Evolutionary conservation across 2,113 vertebrate genomes (phyloP).

Genomic region (Scopus umbretta): DNA sequence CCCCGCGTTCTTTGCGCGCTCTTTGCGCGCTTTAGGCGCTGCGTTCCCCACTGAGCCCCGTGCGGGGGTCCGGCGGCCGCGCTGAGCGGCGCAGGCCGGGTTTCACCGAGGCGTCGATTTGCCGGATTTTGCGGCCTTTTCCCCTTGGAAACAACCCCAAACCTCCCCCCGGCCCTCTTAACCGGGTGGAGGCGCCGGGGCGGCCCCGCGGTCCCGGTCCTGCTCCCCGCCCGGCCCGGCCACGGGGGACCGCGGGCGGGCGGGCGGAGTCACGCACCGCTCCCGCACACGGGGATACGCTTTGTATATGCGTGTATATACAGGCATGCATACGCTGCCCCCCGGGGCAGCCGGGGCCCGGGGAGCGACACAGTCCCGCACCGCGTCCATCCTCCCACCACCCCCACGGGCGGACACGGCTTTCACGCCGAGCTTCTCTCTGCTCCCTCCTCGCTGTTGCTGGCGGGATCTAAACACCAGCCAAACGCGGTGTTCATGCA

Average conservation of each 20-base stretch:
- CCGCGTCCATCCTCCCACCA: neutral
- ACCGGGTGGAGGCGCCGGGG: neutral
- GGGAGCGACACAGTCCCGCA: neutral
- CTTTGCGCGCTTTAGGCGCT: neutral
- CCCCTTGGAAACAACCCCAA: neutral
- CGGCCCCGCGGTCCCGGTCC: neutral
- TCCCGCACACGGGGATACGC: neutral
- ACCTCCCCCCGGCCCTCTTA: too few species aligned
- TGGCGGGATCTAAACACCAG: neutral
- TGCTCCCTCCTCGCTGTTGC: neutral
- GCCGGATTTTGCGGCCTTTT: neutral
- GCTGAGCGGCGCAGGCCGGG: neutral
- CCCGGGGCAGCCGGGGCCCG: neutral
- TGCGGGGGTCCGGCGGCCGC: neutral
- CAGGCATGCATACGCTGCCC: neutral
- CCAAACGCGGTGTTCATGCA: fast-evolving
- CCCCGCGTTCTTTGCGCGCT: neutral
- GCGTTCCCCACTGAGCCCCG: neutral
- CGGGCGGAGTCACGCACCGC: neutral
- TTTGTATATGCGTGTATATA: fast-evolving
- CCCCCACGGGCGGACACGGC: neutral
- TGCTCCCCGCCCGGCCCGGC: neutral
- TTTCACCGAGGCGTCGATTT: neutral
- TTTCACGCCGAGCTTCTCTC: neutral
- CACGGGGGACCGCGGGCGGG: neutral